Conservation (phyloP, 2,888 invertebrate genomes). For the Glaucopsyche alexis region DNA sequence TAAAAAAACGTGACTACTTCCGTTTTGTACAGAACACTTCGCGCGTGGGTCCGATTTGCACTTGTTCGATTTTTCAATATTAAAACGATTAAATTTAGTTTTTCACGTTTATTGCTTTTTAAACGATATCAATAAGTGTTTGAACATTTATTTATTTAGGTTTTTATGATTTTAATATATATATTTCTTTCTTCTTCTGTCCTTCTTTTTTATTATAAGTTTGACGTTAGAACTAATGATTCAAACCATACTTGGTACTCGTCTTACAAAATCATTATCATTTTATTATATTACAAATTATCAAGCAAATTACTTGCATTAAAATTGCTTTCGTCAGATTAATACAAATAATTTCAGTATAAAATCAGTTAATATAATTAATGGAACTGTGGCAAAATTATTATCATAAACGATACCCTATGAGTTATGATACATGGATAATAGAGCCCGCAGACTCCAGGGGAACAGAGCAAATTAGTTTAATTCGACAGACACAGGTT, state of each 20-base stretch:
- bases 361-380: not conserved
- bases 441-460: not conserved
- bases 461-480: not conserved
- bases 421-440: not conserved
- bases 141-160: not conserved
- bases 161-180: not conserved
- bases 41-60: too few relatives aligned
- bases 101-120: not conserved
- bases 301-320: too few relatives aligned
- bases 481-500: constrained; percentile 2
- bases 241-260: too few relatives aligned
- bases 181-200: too few relatives aligned
- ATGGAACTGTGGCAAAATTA: constrained; percentile 28
- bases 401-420: constrained; percentile 21
- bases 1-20: too few relatives aligned
- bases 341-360: not conserved
- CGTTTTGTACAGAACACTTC: too few relatives aligned
- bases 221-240: too few relatives aligned
- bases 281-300: too few relatives aligned
- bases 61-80: too few relatives aligned
- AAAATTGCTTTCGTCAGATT: too few relatives aligned
- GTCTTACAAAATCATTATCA: too few relatives aligned
- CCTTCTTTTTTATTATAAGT: too few relatives aligned
- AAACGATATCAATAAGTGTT: not conserved
- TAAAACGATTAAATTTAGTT: not conserved